Conservation (phyloP, 1,140 invertebrate species). For the Drosophila kepulauana region DNA sequence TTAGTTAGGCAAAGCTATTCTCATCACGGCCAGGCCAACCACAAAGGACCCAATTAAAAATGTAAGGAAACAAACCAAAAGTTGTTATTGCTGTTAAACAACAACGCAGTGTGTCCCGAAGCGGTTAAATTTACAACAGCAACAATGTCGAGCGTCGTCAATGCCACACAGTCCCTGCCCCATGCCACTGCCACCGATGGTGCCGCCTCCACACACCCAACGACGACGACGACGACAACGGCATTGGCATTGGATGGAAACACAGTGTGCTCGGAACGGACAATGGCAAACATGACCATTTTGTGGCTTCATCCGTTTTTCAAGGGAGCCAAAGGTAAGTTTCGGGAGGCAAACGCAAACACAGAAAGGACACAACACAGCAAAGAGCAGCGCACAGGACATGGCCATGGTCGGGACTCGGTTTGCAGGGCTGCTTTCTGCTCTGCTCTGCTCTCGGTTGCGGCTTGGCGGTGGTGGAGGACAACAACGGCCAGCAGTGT, state of each 20-base stretch:
- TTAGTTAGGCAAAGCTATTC: conserved; percentile 81
- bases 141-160: conserved; percentile 48
- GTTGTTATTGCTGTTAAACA: conserved; percentile 83
- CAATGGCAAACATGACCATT: conserved; percentile 72
- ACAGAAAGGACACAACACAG: conserved; percentile 60
- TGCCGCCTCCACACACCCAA: conserved; percentile 28
- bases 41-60: conserved; percentile 84
- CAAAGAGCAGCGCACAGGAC: conserved; percentile 38
- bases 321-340: conserved; percentile 57
- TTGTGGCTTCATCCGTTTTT: conserved; percentile 65
- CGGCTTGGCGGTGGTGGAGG: conserved; percentile 32
- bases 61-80: conserved; percentile 84
- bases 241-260: conserved; percentile 20
- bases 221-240: conserved; percentile 1
- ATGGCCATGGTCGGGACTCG: conserved; percentile 4
- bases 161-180: too few species aligned
- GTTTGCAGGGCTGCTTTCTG: not conserved
- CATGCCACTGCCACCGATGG: conserved; percentile 1
- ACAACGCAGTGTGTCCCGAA: conserved; percentile 82
- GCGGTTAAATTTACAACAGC: conserved; percentile 81
- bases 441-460: conserved; percentile 4
- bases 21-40: conserved; percentile 70
- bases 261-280: conserved; percentile 49
- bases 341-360: conserved; percentile 59
- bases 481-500: conserved; percentile 73